Evolutionary conservation across 2,797 vertebrate genomes (phyloP), one percentile per base, ranked within the genome.

Genomic region (Saxicola maurus): DNA sequence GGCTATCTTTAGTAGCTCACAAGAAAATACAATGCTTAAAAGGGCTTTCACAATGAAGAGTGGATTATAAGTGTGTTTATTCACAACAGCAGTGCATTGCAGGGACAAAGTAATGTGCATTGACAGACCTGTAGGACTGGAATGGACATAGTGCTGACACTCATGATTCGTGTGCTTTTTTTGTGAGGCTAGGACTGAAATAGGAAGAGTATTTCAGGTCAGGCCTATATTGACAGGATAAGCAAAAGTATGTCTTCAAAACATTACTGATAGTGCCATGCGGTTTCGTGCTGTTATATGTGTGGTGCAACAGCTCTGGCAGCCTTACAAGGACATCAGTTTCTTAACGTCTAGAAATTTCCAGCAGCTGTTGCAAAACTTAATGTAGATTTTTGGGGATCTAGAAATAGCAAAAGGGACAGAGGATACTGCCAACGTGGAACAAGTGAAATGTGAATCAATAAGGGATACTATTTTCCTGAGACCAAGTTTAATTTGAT

Each of bases 281-380:
- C 64, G 33, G 90, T 92, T 91, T 91, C n/a, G 2, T 73, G 81
- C 76, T 86, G 57, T 43, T 80, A 42, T 48, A 30, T 56, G 74
- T 35, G 1, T 95, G 95, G 71, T 86, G 96, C 94, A 96, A 95
- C 33, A 51, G 61, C 57, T 31, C 85, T 96, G 96, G 96, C 96
- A 95, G 56, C 57, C 77, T 93, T 86, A 93, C 94, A 96, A 96
- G 94, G 94, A 95, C 93, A 91, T 67, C 40, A 79, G 37, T 96
- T 96, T 95, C 94, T 94, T 96, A 92, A 96, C n/a, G 35, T 79
- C 84, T 93, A 85, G 91, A 91, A 93, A 93, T 88, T 92, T 93
- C 88, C 81, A 95, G 24, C 75, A 46, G 69, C 59, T 60, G 1
- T 95, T 94, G 89, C 92, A 94, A 91, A 91, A 91, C 64, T 78